Evolutionary conservation across 2,888 invertebrate species (phyloP).

Genomic region (Dromius quadrimaculatus): DNA sequence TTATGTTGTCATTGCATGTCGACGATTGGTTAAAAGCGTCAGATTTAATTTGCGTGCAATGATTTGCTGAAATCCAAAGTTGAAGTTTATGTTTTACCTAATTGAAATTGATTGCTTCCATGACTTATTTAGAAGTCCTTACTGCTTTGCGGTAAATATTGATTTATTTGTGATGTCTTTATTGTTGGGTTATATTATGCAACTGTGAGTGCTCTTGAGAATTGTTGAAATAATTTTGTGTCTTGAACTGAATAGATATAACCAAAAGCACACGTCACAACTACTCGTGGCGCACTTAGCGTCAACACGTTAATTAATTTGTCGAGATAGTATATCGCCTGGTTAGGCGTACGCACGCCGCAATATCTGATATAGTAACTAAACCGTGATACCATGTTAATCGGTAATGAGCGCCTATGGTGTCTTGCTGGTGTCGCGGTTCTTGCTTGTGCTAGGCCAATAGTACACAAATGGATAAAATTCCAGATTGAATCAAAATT

Average conservation of each 20-base stretch:
- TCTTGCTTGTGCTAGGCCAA: slow-evolving; percentile 9
- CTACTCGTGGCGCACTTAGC: not conserved
- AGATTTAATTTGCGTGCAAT: slow-evolving; percentile 4
- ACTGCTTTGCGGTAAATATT: too few relatives aligned
- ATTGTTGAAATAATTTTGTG: too few relatives aligned
- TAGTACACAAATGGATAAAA: slow-evolving; percentile 9
- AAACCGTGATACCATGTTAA: slow-evolving; percentile 48
- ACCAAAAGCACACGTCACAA: not conserved
- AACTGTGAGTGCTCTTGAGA: too few relatives aligned
- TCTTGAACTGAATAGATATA: not conserved
- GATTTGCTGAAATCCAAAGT: not conserved
- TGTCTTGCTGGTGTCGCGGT: slow-evolving; percentile 33
- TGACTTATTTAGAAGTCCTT: too few relatives aligned
- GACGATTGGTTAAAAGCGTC: not conserved
- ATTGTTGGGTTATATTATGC: too few relatives aligned
- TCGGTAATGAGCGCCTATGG: slow-evolving; percentile 42
- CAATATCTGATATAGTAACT: slow-evolving; percentile 32
- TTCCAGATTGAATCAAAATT: too few relatives aligned
- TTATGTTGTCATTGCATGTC: slow-evolving; percentile 24
- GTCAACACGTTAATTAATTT: slow-evolving; percentile 35
- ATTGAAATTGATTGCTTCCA: too few relatives aligned
- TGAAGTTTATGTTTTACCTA: too few relatives aligned
- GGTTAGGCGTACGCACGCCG: slow-evolving; percentile 12
- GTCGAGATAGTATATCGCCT: slow-evolving; percentile 37
- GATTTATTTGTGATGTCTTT: too few relatives aligned